These are phyloP conservation scores for Guaruba guarouba DNA, from an alignment of 2,113 vertebrate species.

Conservation along the genomic window DNA sequence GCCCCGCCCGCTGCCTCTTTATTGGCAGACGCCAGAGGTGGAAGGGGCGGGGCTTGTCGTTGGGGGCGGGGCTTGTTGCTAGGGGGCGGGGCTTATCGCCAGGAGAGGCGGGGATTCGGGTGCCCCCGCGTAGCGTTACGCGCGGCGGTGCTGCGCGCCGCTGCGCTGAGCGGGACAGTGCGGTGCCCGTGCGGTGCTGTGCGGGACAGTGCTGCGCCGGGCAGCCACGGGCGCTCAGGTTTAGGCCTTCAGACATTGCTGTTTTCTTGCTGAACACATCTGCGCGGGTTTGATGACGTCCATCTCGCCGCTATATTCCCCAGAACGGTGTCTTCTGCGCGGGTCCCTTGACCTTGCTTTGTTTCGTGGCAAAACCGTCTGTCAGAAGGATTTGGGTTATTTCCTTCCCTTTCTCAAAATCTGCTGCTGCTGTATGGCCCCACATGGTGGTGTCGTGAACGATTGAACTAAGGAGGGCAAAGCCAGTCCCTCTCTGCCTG, in stretches of 20 bases:
- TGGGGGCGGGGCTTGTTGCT: background rate
- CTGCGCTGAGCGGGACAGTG: fast-evolving
- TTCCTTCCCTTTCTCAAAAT: background rate
- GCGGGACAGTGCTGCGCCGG: fast-evolving
- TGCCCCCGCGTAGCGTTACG: fast-evolving
- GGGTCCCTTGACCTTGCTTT: background rate
- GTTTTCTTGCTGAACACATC: background rate
- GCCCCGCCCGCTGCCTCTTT: background rate
- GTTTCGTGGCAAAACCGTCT: background rate
- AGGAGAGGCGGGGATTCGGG: fast-evolving
- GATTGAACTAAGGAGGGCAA: background rate
- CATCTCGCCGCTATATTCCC: background rate
- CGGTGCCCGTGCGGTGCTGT: fast-evolving
- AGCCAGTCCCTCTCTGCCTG: background rate
- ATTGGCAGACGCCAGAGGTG: background rate
- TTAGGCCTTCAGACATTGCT: background rate
- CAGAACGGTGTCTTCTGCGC: background rate
- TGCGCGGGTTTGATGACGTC: background rate
- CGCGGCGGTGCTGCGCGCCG: fast-evolving
- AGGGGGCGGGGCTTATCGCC: background rate
- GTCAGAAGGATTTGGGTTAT: background rate
- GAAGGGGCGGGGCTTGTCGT: fast-evolving
- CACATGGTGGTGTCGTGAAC: background rate
- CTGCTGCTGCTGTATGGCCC: background rate
- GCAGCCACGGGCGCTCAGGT: background rate